Base-by-base conservation (phyloP, 2,113 vertebrate genomes). In the Forbesichthys papilliferus region DNA sequence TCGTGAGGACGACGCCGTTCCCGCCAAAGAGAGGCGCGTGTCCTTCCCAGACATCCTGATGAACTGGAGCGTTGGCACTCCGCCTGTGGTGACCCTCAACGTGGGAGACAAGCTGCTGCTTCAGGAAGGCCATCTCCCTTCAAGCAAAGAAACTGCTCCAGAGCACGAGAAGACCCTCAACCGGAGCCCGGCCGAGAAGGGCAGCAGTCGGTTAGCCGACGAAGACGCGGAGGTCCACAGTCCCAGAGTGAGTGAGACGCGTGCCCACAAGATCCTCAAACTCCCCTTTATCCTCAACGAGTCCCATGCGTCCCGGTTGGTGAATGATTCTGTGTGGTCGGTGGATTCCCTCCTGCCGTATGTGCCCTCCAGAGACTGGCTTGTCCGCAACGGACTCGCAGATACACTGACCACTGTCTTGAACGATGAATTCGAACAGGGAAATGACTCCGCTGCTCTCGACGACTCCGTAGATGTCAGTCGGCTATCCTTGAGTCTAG, bases 31-130 rank as follows among this genome's bases (percentile, higher is more conserved):
- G 51, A 84, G 82, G n/a, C 61, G 56, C 0, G 3, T 55, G 36
- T 86, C 87, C 5, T 62, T 85, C n/a, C 80, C 86, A 0, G 81
- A 89, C 53, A 80, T 88, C 6, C 54, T 87, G 0, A 59, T 75
- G 78, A 81, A 66, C 9, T 81, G 86, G 80, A 64, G 61, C 3
- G 57, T 47, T 12, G 55, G 34, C 0, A 58, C 63, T 0, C 59
- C 72, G 0, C 78, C 79, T 59, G 62, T 12, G 12, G 55, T 10
- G 0, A 2, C 2, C 0, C 11, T 48, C 11, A 61, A 74, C 1
- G 10, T 18, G 0, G 4, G 27, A 0, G 82, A 73, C 0, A 18
- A 70, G 4, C 36, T 2, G 11, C 66, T 6, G 9, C 13, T 11
- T 54, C 55, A 63, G 20, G 63, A 33, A 1, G 49, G 47, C 1